Base-by-base conservation (phyloP, 2,113 vertebrate genomes). In the Takifugu bimaculatus region DNA sequence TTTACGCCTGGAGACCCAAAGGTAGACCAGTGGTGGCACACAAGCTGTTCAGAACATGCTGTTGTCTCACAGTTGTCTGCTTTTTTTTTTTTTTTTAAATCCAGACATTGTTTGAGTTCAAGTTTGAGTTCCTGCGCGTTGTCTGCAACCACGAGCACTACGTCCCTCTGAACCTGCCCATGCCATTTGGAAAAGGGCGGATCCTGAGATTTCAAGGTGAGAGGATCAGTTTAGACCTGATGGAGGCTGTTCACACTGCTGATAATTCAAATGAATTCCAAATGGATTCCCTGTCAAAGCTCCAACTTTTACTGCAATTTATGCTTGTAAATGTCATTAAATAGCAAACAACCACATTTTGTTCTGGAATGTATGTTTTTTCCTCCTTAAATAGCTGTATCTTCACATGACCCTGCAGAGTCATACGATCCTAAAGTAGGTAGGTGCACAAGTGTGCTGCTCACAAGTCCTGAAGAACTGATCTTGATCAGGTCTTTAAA, bases 171-270 rank as follows among this genome's bases (percentile, higher is more conserved):
- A 99, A 99, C 85, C 92, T 99, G 78, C 94, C 97, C n/a, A 99
- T 99, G 94, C 94, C 94, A 0, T 99, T 99, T 89, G 95, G 94
- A 76, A 98, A 97, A 78, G 95, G 96, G 63, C 89, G 97, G 54
- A 94, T 99, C 84, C 90, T 94, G 82, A 92, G 95, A 86, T 99
- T 97, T 74, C 96, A 98, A 95, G 97, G 97, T 99, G 90, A 92
- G 82, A 35, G 50, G 15, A 39, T 29, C 4, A 43, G 26, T 39
- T 39, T 10, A 39, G 35, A 39, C 7, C 35, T 39, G 35, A 39
- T 39, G 35, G 35, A 11, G 35, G 35, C 35, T 39, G 7, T 39
- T 39, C 9, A 39, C 35, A 39, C 9, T 39, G 35, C 11, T 39
- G 35, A 39, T 3, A 39, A 39, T 39, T 6, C 35, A 39, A 39